phyloP scores from a whole-genome alignment of 2,888 invertebrate genomes.

The Epsilonema sp. region DNA sequence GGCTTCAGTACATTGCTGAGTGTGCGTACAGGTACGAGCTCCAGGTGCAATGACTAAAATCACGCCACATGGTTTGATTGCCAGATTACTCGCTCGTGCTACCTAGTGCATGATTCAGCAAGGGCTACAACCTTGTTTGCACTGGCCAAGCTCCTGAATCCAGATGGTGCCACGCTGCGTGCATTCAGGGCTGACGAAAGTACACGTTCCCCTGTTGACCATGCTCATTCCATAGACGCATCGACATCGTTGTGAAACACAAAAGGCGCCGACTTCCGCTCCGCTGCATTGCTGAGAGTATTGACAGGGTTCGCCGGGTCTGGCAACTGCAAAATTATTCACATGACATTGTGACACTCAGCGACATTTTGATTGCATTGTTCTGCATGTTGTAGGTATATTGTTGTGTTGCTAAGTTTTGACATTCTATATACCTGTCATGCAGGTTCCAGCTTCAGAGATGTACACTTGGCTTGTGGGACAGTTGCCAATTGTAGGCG shows the following conservation, averaged over 20 bases:
- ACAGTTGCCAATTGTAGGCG: constrained; percentile 18
- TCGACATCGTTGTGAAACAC: constrained; percentile 14
- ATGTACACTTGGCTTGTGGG: constrained; percentile 24
- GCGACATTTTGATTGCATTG: too few relatives aligned
- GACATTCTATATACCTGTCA: too few relatives aligned
- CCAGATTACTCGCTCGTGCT: too few relatives aligned
- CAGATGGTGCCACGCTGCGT: constrained; percentile 24
- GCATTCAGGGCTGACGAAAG: constrained; percentile 24
- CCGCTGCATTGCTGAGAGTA: constrained; percentile 28
- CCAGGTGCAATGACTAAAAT: constrained; percentile 26
- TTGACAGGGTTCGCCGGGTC: constrained; percentile 26
- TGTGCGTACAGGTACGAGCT: constrained; percentile 22
- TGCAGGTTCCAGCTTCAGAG: constrained; percentile 25
- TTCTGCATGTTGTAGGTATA: too few relatives aligned
- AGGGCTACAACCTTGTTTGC: constrained; percentile 17
- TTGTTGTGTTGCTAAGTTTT: too few relatives aligned
- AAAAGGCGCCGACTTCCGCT: constrained; percentile 24
- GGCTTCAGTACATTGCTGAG: constrained; percentile 23
- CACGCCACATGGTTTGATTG: background rate
- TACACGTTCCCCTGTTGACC: constrained; percentile 18
- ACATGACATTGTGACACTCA: too few relatives aligned
- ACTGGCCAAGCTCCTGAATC: constrained; percentile 26
- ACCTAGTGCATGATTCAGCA: background rate
- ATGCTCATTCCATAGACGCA: constrained; percentile 19
- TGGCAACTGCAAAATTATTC: too few relatives aligned